Evolutionary conservation across 1,140 invertebrate species (phyloP).

Genomic region (Solenopsis invicta): DNA sequence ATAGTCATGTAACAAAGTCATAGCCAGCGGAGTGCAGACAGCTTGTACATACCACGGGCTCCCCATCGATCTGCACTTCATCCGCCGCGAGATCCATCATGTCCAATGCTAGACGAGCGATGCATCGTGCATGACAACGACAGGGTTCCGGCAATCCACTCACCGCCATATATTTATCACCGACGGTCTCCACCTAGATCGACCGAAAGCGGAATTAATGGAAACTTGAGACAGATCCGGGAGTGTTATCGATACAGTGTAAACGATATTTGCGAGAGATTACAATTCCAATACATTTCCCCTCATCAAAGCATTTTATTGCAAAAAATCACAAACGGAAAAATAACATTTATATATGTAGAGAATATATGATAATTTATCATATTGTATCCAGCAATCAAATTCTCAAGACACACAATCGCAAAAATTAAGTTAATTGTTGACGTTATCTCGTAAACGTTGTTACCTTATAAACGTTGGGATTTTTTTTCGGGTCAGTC

Average conservation of each 20-base stretch:
- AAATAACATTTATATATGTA: background rate
- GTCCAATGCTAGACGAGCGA: constrained; percentile 96
- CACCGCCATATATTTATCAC: constrained; percentile 99
- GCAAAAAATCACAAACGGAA: background rate
- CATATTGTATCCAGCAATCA: background rate
- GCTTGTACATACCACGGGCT: constrained; percentile 92
- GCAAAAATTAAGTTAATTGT: background rate
- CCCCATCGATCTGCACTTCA: constrained; percentile 94
- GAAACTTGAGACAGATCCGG: constrained; percentile 25
- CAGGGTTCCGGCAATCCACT: constrained; percentile 98
- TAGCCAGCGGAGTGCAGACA: background rate
- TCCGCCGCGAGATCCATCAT: constrained; percentile 97
- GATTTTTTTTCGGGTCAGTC: constrained; percentile 96
- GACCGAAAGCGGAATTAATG: constrained; percentile 66
- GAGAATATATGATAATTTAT: background rate
- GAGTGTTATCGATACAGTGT: background rate
- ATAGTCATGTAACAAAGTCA: constrained; percentile 30
- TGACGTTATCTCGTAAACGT: constrained; percentile 23
- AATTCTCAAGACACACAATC: background rate
- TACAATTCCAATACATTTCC: background rate
- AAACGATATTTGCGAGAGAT: background rate
- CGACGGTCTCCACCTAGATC: constrained; percentile 98
- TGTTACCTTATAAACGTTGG: constrained; percentile 97
- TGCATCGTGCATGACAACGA: constrained; percentile 96
- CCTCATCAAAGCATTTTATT: background rate